These are phyloP conservation scores for Rhinoraja longicauda DNA, from an alignment of 2,797 vertebrate genomes.

Conservation along the genomic window DNA sequence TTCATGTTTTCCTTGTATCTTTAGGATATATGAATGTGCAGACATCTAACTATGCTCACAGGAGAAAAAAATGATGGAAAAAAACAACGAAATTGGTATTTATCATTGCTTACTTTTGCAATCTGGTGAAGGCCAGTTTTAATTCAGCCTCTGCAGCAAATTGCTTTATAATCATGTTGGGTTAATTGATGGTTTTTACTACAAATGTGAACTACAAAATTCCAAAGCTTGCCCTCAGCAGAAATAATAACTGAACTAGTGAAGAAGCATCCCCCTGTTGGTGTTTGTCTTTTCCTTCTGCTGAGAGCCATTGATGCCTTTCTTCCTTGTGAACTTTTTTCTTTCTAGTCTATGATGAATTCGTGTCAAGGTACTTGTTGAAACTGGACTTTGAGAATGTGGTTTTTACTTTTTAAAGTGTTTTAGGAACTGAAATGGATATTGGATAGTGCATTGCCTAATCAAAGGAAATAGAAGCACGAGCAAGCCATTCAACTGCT, in stretches of 20 bases:
- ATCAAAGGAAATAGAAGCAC: too few species aligned
- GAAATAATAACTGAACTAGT: background rate
- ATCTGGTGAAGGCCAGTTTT: background rate
- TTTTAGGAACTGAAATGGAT: too few species aligned
- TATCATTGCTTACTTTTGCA: background rate
- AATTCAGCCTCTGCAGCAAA: background rate
- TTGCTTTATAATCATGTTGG: background rate
- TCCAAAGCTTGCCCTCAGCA: background rate
- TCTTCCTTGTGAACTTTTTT: background rate
- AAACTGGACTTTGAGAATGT: too few species aligned
- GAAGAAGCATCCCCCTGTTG: background rate
- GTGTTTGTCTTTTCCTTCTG: background rate
- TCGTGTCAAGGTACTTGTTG: too few species aligned
- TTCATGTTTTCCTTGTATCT: background rate
- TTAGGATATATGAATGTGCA: background rate
- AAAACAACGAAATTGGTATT: background rate
- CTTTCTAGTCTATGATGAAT: too few species aligned
- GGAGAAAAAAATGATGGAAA: background rate
- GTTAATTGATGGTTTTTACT: background rate
- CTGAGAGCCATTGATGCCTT: background rate
- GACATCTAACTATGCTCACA: background rate
- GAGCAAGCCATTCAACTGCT: too few species aligned
- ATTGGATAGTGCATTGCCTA: too few species aligned
- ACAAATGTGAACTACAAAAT: background rate
- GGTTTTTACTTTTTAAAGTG: too few species aligned